phyloP scores from a whole-genome alignment of 2,113 vertebrate species.

The Pangasianodon gigas region DNA sequence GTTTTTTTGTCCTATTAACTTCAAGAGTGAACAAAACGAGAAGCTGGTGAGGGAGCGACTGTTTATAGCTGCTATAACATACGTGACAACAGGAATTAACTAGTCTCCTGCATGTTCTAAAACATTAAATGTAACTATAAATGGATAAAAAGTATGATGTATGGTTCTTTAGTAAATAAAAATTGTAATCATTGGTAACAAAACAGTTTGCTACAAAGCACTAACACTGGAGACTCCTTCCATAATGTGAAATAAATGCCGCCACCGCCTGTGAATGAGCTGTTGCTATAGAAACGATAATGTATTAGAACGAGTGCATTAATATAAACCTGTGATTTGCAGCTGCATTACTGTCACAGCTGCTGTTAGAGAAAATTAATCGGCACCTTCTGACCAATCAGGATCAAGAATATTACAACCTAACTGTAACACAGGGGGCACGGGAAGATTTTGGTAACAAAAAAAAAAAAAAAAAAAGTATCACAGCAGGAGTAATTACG shows the following conservation, averaged over 20 bases:
- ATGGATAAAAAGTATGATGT: not conserved
- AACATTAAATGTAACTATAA: not conserved
- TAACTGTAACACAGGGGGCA: too few species aligned
- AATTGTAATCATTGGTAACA: too few species aligned
- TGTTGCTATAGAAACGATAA: too few species aligned
- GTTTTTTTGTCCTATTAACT: too few species aligned
- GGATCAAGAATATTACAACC: not conserved
- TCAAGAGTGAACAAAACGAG: not conserved
- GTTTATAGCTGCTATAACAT: too few species aligned
- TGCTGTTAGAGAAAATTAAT: not conserved
- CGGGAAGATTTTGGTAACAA: not conserved
- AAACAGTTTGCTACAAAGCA: not conserved
- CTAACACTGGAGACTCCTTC: not conserved
- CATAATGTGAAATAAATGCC: too few species aligned
- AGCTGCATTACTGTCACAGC: too few species aligned
- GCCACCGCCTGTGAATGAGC: too few species aligned
- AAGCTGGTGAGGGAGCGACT: too few species aligned
- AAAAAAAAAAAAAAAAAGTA: not conserved
- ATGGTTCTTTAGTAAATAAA: too few species aligned
- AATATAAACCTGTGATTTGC: not conserved
- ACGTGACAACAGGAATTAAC: not conserved
- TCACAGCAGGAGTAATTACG: not conserved
- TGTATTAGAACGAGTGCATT: not conserved
- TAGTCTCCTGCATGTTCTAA: not conserved
- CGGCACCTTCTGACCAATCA: not conserved